Conservation (phyloP, 2,797 vertebrate genomes). For the Pangasius mekongensis region DNA sequence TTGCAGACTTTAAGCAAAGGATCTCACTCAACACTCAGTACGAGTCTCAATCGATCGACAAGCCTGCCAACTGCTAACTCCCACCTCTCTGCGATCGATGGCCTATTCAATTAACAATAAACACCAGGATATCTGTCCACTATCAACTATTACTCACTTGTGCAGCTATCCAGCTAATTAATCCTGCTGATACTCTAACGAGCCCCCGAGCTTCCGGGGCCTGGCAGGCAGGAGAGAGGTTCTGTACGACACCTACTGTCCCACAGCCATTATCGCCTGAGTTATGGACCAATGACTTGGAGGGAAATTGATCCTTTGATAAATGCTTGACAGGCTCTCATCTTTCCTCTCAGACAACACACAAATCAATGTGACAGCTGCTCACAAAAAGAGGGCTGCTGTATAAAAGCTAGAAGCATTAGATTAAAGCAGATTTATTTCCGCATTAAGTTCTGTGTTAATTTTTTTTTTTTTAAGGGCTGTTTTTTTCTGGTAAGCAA, state of each 20-base stretch:
- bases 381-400: background rate
- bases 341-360: constrained; percentile 51
- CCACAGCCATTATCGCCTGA: constrained; percentile 55
- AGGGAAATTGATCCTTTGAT: constrained; percentile 57
- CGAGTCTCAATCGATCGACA: constrained; percentile 30
- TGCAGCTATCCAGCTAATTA: constrained; percentile 57
- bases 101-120: constrained; percentile 60
- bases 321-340: constrained; percentile 52
- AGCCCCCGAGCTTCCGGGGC: constrained; percentile 47
- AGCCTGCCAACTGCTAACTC: constrained; percentile 38
- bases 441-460: constrained; percentile 2
- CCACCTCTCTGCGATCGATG: constrained; percentile 49
- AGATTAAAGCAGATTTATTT: constrained; percentile 38
- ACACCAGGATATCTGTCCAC: constrained; percentile 50
- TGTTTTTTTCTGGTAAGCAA: constrained; percentile 9
- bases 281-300: constrained; percentile 48
- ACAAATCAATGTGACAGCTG: constrained; percentile 55
- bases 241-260: constrained; percentile 22
- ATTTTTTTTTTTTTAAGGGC: constrained; percentile 1
- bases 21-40: constrained; percentile 36
- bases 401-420: constrained; percentile 37
- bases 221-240: constrained; percentile 28
- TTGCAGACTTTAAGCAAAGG: constrained; percentile 16
- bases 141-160: constrained; percentile 51
- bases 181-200: constrained; percentile 55